Base-by-base conservation (phyloP, 2,888 invertebrate species). In the Opisthograptis luteolata region DNA sequence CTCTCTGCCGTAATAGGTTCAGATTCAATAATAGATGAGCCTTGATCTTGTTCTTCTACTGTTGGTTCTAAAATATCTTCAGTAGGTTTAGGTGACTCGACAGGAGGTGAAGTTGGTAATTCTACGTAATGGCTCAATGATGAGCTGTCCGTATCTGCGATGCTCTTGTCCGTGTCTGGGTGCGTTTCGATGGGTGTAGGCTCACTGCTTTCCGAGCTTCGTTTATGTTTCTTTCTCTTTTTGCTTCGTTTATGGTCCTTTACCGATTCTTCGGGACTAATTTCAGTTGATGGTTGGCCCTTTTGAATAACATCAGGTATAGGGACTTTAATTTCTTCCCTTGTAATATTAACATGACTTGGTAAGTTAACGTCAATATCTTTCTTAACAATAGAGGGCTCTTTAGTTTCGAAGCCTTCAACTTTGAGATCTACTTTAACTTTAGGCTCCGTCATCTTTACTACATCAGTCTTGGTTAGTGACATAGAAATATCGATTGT, bases 191-290 rank as follows among this genome's bases (percentile, higher is more conserved):
- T 60, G 48, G 76, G 76, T 17, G 70, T 54, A 3, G 78, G 75
- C 14, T 80, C 79, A 63, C 76, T 81, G 5, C 66, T 67, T 19
- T 75, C 75, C 1, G 74, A 79, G 27, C 79, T 78, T 32, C 83
- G 83, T 79, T 92, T 93, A 73, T 87, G 92, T 79, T 93, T 94
- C 88, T 93, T 94, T 87, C 92, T 93, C 89, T 92, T 93, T 84
- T 92, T 93, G 80, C 90, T 92, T 75, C 88, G 85, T 65, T 93
- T 92, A 34, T 84, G 83, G 59, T 91, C 92, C 53, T 73, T 77
- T 8, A 59, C 60, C 6, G 72, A 59, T 46, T 78, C 77, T 46
- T 70, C 66, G 8, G 70, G 58, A 37, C 66, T 60, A 2, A 61
- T 15, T 60, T 67, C 70, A 39, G 48, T 14, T 10, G 61, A 48